phyloP scores from a whole-genome alignment of 2,113 vertebrate genomes.

The Rhinichthys klamathensis region DNA sequence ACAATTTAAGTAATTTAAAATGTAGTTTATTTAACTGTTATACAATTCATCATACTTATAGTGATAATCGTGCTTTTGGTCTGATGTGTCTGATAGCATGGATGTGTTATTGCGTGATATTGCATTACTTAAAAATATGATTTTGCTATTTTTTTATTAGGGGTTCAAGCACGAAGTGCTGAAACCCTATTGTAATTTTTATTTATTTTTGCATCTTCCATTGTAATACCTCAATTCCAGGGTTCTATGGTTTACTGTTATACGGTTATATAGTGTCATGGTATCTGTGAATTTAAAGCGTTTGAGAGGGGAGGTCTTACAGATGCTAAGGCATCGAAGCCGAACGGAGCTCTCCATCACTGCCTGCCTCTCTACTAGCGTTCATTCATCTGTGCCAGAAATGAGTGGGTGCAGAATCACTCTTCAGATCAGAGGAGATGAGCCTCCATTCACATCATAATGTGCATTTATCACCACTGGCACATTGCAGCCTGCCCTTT shows the following conservation, averaged over 20 bases:
- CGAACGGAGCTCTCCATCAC: constrained; percentile 40
- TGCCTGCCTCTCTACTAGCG: constrained; percentile 39
- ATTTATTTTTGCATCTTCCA: not conserved
- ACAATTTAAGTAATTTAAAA: too few species aligned
- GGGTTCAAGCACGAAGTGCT: too few species aligned
- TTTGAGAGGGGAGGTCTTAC: constrained; percentile 13
- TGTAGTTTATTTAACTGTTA: not conserved
- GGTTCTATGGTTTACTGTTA: not conserved
- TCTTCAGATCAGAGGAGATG: constrained; percentile 33
- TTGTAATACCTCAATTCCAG: too few species aligned
- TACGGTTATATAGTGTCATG: not conserved
- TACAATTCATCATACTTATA: not conserved
- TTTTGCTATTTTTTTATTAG: not conserved
- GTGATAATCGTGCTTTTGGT: too few species aligned
- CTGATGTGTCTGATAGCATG: not conserved
- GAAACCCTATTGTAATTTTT: too few species aligned
- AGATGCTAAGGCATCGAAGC: constrained; percentile 32
- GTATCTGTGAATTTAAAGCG: not conserved
- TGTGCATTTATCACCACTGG: constrained; percentile 42
- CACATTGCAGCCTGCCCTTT: not conserved
- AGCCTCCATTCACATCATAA: constrained; percentile 42
- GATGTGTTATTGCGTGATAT: not conserved
- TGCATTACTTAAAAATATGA: not conserved
- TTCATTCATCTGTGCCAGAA: constrained; percentile 45
- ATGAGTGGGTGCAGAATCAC: constrained; percentile 28